Evolutionary conservation across 2,888 invertebrate species (phyloP).

Genomic region (Resseliella maxima): DNA sequence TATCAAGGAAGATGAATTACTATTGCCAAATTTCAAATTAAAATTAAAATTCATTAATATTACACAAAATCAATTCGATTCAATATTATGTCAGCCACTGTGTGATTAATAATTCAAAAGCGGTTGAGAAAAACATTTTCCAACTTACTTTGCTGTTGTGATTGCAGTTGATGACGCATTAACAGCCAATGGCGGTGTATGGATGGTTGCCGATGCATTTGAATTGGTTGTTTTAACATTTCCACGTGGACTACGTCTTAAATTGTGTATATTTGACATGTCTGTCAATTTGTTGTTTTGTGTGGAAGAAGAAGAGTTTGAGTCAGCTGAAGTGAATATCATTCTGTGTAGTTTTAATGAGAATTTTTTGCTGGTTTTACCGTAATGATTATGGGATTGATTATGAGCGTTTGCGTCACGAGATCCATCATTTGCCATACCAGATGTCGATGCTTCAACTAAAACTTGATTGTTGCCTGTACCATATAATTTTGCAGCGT

Average conservation of each 20-base stretch:
- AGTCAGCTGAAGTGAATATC: constrained; percentile 40
- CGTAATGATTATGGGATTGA: constrained; percentile 46
- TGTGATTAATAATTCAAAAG: too few relatives aligned
- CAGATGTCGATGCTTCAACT: constrained; percentile 56
- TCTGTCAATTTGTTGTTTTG: background rate
- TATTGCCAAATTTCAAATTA: background rate
- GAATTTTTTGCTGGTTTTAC: constrained; percentile 34
- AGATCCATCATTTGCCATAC: constrained; percentile 60
- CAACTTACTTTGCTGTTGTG: background rate
- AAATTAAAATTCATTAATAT: background rate
- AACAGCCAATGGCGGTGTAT: constrained; percentile 1
- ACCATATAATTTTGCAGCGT: constrained; percentile 15
- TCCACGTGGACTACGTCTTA: constrained; percentile 49
- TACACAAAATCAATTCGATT: background rate
- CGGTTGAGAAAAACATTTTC: background rate
- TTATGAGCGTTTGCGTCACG: constrained; percentile 56
- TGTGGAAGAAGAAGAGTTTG: constrained; percentile 45
- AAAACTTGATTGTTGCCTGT: constrained; percentile 9
- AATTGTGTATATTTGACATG: constrained; percentile 41
- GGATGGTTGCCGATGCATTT: constrained; percentile 11
- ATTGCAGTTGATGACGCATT: constrained; percentile 12
- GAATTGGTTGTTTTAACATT: constrained; percentile 7
- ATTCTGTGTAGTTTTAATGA: constrained; percentile 48
- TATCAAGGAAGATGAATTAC: constrained; percentile 4
- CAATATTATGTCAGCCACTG: too few relatives aligned